Base-by-base conservation (phyloP, 2,113 vertebrate species). In the Phaetusa simplex region DNA sequence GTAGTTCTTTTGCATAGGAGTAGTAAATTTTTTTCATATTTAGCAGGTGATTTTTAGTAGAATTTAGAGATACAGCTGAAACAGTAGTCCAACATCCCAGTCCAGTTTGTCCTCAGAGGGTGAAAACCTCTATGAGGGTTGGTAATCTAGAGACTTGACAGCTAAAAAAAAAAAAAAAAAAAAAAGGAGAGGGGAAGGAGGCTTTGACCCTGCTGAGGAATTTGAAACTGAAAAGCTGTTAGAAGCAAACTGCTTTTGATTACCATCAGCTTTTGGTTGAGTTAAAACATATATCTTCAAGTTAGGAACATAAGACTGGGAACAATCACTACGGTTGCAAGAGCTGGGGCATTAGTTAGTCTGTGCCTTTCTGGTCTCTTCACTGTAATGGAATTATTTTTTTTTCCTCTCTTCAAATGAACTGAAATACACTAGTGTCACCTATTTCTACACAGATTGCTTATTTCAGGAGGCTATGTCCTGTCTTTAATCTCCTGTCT, bases 221-320 rank as follows among this genome's bases (percentile, higher is more conserved):
- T 78, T 74, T 85, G 62, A 43, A 56, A 86, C 76, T 73, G 34
- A 78, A 88, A 90, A 86, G 40, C 58, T 90, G 21, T 80, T 85
- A 70, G 27, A 88, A 86, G 55, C 71, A 73, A 90, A 80, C 40
- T 73, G 12, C 22, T 93, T 96, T 90, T 94, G 71, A 94, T 94
- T 55, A 70, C 67, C 36, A 26, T 56, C 79, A 86, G 71, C 49
- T 92, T 91, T 89, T 80, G 71, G 34, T 62, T 67, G 61, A 67
- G 73, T 88, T 93, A 77, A 73, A 88, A 70, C 20, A 17, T 49
- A 30, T 12, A 27, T 69, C 43, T 84, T 93, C 32, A 67, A 76
- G 45, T 91, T 80, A 73, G 67, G 66, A 90, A 80, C 14, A 3
- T 65, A 86, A 86, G 53, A 55, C 32, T 71, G 73, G 62, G 34